Conservation (phyloP, 1,140 invertebrate genomes). For the Zaprionus taronus region DNA sequence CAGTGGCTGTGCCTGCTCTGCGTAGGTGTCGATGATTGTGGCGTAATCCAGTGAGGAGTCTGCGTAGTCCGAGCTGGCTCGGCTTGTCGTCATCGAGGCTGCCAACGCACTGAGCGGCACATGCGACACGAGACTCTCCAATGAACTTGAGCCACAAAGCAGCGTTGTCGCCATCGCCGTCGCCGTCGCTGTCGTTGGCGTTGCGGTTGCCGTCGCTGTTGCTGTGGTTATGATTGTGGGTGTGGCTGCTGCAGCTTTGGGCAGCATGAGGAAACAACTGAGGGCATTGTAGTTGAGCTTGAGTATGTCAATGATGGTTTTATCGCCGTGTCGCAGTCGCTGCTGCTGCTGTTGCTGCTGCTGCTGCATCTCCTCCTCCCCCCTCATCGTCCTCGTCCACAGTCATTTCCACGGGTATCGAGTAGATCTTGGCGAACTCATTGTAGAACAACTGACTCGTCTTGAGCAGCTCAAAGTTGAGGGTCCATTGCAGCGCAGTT, state of each 20-base stretch:
- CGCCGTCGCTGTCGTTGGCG: background rate
- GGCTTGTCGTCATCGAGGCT: slow-evolving; percentile 54
- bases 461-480: slow-evolving; percentile 76
- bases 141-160: slow-evolving; percentile 71
- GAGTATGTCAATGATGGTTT: slow-evolving; percentile 77
- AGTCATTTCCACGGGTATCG: slow-evolving; percentile 71
- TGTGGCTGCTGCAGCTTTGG: slow-evolving; percentile 59
- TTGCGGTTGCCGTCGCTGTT: slow-evolving; percentile 36
- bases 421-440: slow-evolving; percentile 80
- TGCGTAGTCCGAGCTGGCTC: slow-evolving; percentile 60
- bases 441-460: slow-evolving; percentile 79
- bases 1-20: slow-evolving; percentile 18
- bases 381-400: slow-evolving; percentile 51
- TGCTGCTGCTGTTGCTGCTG: slow-evolving; percentile 48
- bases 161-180: background rate
- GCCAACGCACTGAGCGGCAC: slow-evolving; percentile 49
- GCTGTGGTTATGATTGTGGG: slow-evolving; percentile 39
- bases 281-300: slow-evolving; percentile 79
- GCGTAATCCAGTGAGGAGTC: slow-evolving; percentile 63
- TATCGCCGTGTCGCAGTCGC: slow-evolving; percentile 71
- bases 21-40: slow-evolving; percentile 55
- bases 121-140: slow-evolving; percentile 65
- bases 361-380: slow-evolving; percentile 19
- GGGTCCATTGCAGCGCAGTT: slow-evolving; percentile 75
- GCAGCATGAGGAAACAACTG: slow-evolving; percentile 74